Evolutionary conservation across 2,888 invertebrate genomes (phyloP).

Genomic region (Parnassius smintheus): DNA sequence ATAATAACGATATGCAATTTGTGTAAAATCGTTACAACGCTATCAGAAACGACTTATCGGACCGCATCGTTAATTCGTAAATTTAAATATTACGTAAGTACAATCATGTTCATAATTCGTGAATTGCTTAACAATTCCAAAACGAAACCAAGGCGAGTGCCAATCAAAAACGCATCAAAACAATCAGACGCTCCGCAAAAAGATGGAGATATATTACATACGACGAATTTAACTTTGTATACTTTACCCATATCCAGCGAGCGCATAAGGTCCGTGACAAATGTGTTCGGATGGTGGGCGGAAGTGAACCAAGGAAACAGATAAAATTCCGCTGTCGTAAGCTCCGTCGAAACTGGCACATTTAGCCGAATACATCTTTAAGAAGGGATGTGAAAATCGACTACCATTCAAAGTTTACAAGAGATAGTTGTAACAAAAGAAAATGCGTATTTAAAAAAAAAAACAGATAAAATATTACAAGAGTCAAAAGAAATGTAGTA

Average conservation of each 20-base stretch:
- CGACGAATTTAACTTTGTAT: slow-evolving; percentile 48
- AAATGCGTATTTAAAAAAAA: no score
- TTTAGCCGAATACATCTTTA: no score
- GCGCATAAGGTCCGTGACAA: slow-evolving; percentile 11
- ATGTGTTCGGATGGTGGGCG: slow-evolving; percentile 55
- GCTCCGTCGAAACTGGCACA: no score
- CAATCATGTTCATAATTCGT: slow-evolving; percentile 2
- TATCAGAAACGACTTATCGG: slow-evolving; percentile 13
- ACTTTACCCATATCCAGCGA: background rate
- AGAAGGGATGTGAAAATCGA: no score
- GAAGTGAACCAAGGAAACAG: slow-evolving; percentile 50
- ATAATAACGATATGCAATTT: background rate
- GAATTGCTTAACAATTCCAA: slow-evolving; percentile 19
- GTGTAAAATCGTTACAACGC: background rate
- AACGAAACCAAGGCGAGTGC: slow-evolving; percentile 47
- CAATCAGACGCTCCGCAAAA: slow-evolving; percentile 39
- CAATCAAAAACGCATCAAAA: slow-evolving; percentile 61
- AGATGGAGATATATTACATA: slow-evolving; percentile 41
- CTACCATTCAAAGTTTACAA: no score
- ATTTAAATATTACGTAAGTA: slow-evolving; percentile 11
- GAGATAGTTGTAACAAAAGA: no score
- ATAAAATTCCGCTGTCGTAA: slow-evolving; percentile 17
- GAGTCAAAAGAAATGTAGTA: no score
- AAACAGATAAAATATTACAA: no score
- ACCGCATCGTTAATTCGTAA: background rate